Evolutionary conservation across 2,797 vertebrate genomes (phyloP).

Genomic region (Dromococcyx pavoninus): DNA sequence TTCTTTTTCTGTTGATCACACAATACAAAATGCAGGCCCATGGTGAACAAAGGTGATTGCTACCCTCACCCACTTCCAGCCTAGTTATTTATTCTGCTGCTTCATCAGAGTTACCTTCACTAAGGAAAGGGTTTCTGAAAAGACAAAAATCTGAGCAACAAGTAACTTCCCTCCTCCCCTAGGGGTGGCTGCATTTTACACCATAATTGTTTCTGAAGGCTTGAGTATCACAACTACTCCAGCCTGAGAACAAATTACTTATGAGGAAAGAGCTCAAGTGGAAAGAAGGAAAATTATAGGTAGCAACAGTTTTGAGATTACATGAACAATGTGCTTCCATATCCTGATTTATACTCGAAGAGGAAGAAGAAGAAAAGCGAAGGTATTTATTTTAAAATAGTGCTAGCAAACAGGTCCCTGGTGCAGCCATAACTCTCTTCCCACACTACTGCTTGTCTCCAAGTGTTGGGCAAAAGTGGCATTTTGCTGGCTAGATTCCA

Average conservation of each 20-base stretch:
- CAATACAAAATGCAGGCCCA: neutral
- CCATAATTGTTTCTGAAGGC: neutral
- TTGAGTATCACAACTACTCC: slow-evolving; percentile 23
- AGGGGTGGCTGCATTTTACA: neutral
- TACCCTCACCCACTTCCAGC: neutral
- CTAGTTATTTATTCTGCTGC: neutral
- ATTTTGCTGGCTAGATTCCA: neutral
- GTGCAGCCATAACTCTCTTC: neutral
- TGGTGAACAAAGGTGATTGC: neutral
- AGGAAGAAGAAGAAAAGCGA: neutral
- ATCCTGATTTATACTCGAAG: neutral
- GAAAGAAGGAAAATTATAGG: neutral
- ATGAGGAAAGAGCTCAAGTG: neutral
- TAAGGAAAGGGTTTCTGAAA: neutral
- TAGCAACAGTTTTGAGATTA: neutral
- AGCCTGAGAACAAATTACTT: slow-evolving; percentile 33
- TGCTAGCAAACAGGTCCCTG: neutral
- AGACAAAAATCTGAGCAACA: neutral
- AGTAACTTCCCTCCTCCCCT: neutral
- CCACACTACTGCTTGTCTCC: neutral
- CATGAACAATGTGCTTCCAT: neutral
- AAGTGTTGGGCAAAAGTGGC: neutral
- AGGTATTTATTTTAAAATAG: neutral
- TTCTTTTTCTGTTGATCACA: neutral
- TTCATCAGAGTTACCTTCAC: neutral